phyloP scores from a whole-genome alignment of 2,797 vertebrate genomes.

The Semotilus atromaculatus region DNA sequence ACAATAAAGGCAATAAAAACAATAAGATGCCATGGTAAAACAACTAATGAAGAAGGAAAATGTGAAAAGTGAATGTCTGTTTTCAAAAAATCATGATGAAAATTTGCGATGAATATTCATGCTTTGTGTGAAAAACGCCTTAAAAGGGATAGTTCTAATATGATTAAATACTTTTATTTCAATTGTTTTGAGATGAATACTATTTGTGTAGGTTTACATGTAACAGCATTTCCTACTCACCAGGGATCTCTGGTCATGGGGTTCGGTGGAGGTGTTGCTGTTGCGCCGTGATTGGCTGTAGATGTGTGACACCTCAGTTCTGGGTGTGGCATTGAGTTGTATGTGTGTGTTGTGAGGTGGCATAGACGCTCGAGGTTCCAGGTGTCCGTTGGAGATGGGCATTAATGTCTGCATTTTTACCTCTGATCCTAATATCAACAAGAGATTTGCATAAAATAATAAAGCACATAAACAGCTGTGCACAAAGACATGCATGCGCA shows the following conservation, averaged over 20 bases:
- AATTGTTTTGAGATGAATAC: background rate
- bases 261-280: conserved; percentile 78
- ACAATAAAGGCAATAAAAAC: background rate
- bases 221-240: conserved; percentile 4
- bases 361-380: conserved; percentile 77
- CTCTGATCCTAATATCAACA: conserved; percentile 73
- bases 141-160: background rate
- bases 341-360: conserved; percentile 65
- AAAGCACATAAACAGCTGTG: conserved; percentile 61
- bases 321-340: conserved; percentile 64
- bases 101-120: background rate
- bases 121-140: background rate
- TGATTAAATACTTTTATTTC: background rate
- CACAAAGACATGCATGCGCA: background rate
- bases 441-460: conserved; percentile 75
- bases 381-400: conserved; percentile 77
- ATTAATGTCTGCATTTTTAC: conserved; percentile 83
- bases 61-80: too few species aligned
- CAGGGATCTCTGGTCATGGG: conserved; percentile 81
- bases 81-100: background rate
- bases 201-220: background rate
- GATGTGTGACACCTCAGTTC: conserved; percentile 59
- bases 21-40: background rate
- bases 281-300: conserved; percentile 75
- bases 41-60: background rate